A percentile compares a stretch with the other conserved stretches of the same genome.
phyloP scores from a whole-genome alignment of 2,113 vertebrate species.

The Callochromis pleurospilus region DNA sequence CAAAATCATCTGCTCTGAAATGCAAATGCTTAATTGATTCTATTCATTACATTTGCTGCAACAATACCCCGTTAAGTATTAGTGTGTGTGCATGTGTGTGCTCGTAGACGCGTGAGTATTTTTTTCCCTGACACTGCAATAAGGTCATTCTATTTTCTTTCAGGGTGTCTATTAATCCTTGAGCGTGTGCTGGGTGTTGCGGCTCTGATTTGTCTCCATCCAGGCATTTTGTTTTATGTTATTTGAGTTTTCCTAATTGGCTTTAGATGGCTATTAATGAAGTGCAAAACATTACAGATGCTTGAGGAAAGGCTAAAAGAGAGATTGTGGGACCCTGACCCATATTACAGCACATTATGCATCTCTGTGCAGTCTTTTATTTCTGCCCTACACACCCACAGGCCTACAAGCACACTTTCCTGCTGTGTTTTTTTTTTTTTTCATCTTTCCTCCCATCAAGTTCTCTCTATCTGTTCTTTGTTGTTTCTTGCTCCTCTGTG shows the following conservation, averaged over 20 bases:
- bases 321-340: conserved; percentile 19
- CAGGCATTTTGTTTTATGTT: conserved; percentile 11
- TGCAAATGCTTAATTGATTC: neutral
- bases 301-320: neutral
- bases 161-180: conserved; percentile 23
- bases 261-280: conserved; percentile 29
- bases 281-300: conserved; percentile 20
- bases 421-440: neutral
- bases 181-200: neutral
- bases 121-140: neutral
- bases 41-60: neutral
- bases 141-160: conserved; percentile 31
- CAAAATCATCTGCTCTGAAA: neutral
- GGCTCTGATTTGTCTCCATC: neutral
- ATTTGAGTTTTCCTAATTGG: conserved; percentile 34
- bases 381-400: neutral
- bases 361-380: conserved; percentile 1
- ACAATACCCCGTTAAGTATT: neutral
- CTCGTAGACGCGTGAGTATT: neutral
- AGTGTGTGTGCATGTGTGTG: neutral
- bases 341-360: conserved; percentile 45
- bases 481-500: neutral
- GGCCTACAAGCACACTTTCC: neutral
- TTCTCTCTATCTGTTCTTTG: neutral
- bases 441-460: neutral